Base-by-base conservation (phyloP, 2,888 invertebrate species). In the Arge pagana region DNA sequence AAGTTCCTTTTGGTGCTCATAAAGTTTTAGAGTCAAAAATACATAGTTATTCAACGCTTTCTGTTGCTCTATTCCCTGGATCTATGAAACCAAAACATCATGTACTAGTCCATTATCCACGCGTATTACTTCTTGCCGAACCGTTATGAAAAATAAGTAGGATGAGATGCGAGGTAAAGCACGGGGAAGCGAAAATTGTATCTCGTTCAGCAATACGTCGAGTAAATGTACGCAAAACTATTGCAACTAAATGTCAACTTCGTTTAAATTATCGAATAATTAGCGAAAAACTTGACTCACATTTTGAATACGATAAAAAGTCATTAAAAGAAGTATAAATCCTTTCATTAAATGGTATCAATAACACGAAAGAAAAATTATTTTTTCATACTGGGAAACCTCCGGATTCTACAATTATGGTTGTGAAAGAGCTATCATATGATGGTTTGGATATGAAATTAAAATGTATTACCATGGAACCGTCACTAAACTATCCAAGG, bases 61-160 rank as follows among this genome's bases (percentile, higher is more conserved):
- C 53, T 4, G 24, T 21, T 18, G 28, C 21, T 36, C 48, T 33
- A 40, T 56, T 45, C 48, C 53, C 52, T 30, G 16, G 41, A 11
- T 31, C 13, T 8, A 16, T 60, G 2, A 60, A 59, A 48, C 54
- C 54, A 2, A 61, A 61, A 50, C 57, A 59, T 49, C 61, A 64
- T 36, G 33, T 57, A 24, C 28, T 60, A 3, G 6, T 58, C 1
- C 61, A 61, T 53, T 59, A 61, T 33, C 39, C 53, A 1, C 2
- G 6, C 21, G 13, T 52, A 7, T 50, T 60, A 36, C 13, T 21
- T 28, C 10, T 16, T 6, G 41, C 54, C 10, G 55, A 57, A 6
- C 57, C 61, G 6, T 36, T 57, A 6, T 26, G 36, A 7, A 23
- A 50, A 42, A 31, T 55, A 6, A 50, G 50, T 0, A 39, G 51